Base-by-base conservation (phyloP, 2,888 invertebrate species). In the Nephrotoma guestfalica region DNA sequence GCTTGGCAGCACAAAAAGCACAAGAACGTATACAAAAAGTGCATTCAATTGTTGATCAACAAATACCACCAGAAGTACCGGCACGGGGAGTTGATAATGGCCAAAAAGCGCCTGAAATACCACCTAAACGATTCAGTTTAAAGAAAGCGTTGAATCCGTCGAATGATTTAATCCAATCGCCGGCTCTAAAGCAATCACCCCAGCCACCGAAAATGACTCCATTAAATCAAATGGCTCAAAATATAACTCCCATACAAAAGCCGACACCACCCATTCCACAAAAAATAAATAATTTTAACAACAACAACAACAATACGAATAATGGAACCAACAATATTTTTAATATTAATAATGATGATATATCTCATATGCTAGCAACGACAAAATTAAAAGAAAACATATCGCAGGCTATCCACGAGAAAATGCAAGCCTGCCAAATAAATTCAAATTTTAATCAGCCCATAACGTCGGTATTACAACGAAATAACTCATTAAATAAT, bases 41-140 rank as follows among this genome's bases (percentile, higher is more conserved):
- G 43, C 45, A 86, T 18, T n/a, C 40, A 11, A 45, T 86, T 43
- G 86, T 42, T 11, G 87, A 87, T 42, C 86, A 88, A 40, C 89
- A 90, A 18, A 90, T 90, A 86, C 91, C 91, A 88, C 92, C 92
- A 11, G 91, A 91, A 86, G 91, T 92, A 88, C 92, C 92, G 71
- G 91, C 91, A 2, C 90, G 92, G 11, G 90, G 90, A 0, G 88
- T 90, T 87, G 91, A 90, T 85, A 88, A 88, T 51, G 87, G 87
- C 57, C 90, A 91, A 6, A 88, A 90, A 0, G 90, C 91, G 42
- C 91, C 91, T 0, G 91, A 91, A 88, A 91, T 92, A 88, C 92
- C 92, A 86, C 92, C 92, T 47, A 92, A 92, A 87, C 90, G 92
- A 0, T 90, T 90, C 83, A 91, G 90, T 47, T 88, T 91, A 0